A percentile compares a stretch with the other conserved stretches of the same genome.
phyloP scores from a whole-genome alignment of 2,113 vertebrate genomes.

The Mustela lutreola region DNA sequence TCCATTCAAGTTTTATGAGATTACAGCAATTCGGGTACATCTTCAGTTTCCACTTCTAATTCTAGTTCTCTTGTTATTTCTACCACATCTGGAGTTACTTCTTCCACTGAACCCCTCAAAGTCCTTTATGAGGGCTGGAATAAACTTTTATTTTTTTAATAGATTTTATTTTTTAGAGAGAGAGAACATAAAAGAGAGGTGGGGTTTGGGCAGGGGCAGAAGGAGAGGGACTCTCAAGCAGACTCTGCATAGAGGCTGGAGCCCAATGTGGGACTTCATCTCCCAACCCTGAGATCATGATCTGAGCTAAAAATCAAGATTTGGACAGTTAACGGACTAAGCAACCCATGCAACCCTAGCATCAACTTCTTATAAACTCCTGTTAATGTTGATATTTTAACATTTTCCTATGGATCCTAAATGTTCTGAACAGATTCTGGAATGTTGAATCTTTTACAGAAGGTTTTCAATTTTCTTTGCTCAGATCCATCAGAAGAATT shows the following conservation, averaged over 20 bases:
- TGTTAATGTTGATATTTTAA: neutral
- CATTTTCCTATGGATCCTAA: neutral
- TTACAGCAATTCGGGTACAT: neutral
- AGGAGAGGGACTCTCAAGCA: neutral
- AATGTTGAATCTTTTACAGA: neutral
- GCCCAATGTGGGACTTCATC: neutral
- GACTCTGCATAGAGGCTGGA: neutral
- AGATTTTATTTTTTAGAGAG: neutral
- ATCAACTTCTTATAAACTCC: neutral
- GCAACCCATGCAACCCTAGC: neutral
- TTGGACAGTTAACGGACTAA: neutral
- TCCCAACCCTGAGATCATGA: neutral
- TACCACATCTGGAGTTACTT: neutral
- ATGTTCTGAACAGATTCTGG: neutral
- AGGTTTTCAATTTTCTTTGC: neutral
- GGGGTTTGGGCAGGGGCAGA: neutral
- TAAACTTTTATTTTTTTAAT: neutral
- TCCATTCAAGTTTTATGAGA: neutral
- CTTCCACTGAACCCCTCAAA: neutral
- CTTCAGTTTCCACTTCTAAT: neutral
- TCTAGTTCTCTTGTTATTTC: neutral
- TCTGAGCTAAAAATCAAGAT: neutral
- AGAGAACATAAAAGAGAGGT: neutral
- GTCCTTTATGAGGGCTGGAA: neutral
- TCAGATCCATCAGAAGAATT: neutral